phyloP scores from a whole-genome alignment of 2,797 vertebrate species.

The Sebastes iracundus region DNA sequence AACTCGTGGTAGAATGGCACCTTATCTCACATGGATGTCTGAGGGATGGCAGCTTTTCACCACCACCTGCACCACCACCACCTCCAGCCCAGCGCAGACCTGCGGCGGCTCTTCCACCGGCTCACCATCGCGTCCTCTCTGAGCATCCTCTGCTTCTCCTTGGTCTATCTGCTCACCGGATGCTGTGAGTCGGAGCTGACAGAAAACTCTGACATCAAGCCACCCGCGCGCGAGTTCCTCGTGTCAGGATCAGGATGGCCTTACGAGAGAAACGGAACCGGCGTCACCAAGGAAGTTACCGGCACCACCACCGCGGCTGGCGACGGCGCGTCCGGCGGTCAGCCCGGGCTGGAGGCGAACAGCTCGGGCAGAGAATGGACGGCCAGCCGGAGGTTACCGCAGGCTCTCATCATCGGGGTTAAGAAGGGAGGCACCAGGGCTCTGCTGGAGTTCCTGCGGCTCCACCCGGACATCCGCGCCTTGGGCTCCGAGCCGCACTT shows the following conservation, averaged over 20 bases:
- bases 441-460: slow-evolving; percentile 86
- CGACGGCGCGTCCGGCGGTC: slow-evolving; percentile 27
- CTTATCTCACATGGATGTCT: slow-evolving; percentile 47
- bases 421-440: slow-evolving; percentile 86
- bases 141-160: slow-evolving; percentile 77
- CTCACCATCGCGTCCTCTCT: slow-evolving; percentile 81
- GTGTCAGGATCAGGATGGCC: slow-evolving; percentile 58
- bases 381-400: slow-evolving; percentile 79
- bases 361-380: slow-evolving; percentile 79
- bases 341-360: slow-evolving; percentile 61
- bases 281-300: slow-evolving; percentile 11
- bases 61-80: slow-evolving; percentile 48
- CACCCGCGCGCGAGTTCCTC: slow-evolving; percentile 39
- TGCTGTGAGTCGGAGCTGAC: slow-evolving; percentile 74
- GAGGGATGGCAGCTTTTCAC: slow-evolving; percentile 82
- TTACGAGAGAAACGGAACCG: slow-evolving; percentile 56
- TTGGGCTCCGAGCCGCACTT: slow-evolving; percentile 86
- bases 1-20: slow-evolving; percentile 70
- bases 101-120: slow-evolving; percentile 78
- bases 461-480: slow-evolving; percentile 86
- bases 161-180: slow-evolving; percentile 78
- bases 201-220: slow-evolving; percentile 58
- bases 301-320: not conserved
- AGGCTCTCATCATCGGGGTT: slow-evolving; percentile 86
- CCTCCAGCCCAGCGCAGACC: slow-evolving; percentile 59